These are phyloP conservation scores for Xanthorhoe designata DNA, from an alignment of 2,888 invertebrate genomes.

Conservation along the genomic window DNA sequence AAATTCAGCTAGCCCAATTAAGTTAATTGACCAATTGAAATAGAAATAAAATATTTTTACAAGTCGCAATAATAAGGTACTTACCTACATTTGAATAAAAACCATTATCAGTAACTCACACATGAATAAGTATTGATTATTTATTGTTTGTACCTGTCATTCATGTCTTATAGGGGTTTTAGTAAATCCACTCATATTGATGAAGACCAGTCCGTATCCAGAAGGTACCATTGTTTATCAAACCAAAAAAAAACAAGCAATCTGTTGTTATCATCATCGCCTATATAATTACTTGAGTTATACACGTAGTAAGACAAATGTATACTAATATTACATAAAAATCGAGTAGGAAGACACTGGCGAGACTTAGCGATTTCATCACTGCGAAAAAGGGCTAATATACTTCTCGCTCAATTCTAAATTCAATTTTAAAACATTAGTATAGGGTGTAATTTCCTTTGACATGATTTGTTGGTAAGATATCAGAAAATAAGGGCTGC, in stretches of 20 bases:
- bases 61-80: too few relatives aligned
- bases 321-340: conserved; percentile 6
- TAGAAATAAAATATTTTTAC: too few relatives aligned
- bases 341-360: conserved; percentile 8
- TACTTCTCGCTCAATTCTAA: neutral
- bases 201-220: neutral
- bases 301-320: conserved; percentile 12
- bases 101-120: too few relatives aligned
- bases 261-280: conserved; percentile 11
- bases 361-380: conserved; percentile 3
- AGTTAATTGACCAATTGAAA: too few relatives aligned
- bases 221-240: neutral
- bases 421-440: neutral
- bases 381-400: neutral
- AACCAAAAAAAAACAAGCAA: conserved; percentile 2
- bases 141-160: too few relatives aligned
- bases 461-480: neutral
- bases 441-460: neutral
- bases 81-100: too few relatives aligned
- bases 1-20: too few relatives aligned
- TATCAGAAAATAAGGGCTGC: neutral
- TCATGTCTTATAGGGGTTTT: neutral
- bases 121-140: too few relatives aligned
- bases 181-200: neutral
- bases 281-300: conserved; percentile 23